Evolutionary conservation across 2,113 vertebrate species (phyloP).

Genomic region (Taurulus bubalis): DNA sequence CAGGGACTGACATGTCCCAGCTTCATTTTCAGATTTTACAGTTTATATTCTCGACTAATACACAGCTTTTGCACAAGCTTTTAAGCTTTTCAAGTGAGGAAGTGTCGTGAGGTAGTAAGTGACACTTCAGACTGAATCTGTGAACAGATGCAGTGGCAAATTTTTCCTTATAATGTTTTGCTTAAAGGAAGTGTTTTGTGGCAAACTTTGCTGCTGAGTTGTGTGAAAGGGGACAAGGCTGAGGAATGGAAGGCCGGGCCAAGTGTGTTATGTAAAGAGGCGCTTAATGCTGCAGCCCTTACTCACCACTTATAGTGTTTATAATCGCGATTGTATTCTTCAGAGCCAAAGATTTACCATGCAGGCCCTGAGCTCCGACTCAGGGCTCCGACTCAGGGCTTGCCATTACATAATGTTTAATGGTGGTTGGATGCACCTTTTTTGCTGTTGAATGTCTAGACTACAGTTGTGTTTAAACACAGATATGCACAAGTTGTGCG

Average conservation of each 20-base stretch:
- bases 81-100: conserved; percentile 8
- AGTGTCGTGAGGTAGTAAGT: neutral
- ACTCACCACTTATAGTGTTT: conserved; percentile 9
- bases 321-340: neutral
- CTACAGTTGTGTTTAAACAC: neutral
- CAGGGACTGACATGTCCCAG: conserved; percentile 22
- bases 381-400: neutral
- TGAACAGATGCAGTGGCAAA: neutral
- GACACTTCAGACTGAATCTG: conserved; percentile 5
- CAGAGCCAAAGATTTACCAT: conserved; percentile 3
- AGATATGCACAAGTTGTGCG: neutral
- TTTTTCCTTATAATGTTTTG: conserved; percentile 21
- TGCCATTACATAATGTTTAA: neutral
- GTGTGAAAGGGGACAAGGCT: conserved; percentile 13
- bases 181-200: conserved; percentile 38
- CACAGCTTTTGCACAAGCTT: neutral
- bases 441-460: neutral
- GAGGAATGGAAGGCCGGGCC: conserved; percentile 11
- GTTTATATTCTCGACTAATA: neutral
- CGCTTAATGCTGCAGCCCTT: conserved; percentile 8
- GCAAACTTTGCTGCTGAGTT: conserved; percentile 29
- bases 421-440: neutral
- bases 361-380: neutral
- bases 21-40: conserved; percentile 30
- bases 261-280: conserved; percentile 37